Percentiles rank a stretch among this genome's conserved stretches.
Evolutionary conservation across 2,888 invertebrate genomes (phyloP).

Genomic region (Pemphredon lugubris): DNA sequence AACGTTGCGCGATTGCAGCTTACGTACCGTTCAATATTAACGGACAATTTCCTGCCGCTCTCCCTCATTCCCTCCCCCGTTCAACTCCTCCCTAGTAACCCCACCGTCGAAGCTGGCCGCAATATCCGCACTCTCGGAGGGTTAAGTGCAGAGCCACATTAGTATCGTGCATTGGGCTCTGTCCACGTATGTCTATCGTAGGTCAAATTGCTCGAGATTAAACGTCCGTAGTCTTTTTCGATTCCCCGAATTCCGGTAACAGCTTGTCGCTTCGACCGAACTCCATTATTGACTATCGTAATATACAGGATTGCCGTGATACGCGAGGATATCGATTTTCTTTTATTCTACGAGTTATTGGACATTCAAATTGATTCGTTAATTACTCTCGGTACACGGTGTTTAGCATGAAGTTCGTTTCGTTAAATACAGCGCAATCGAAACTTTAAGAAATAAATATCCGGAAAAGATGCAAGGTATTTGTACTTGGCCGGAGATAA

Average conservation of each 20-base stretch:
- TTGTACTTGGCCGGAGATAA: no score
- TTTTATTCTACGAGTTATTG: no score
- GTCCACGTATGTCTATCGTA: slow-evolving; percentile 11
- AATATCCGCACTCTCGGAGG: slow-evolving; percentile 55
- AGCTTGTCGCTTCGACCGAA: background rate
- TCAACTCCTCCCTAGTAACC: no score
- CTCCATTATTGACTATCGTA: no score
- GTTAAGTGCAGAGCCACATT: slow-evolving; percentile 47
- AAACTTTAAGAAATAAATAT: no score
- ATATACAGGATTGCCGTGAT: no score
- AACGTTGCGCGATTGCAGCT: slow-evolving; percentile 5
- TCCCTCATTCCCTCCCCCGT: no score
- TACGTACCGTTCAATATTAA: slow-evolving; percentile 44
- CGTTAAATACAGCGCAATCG: no score
- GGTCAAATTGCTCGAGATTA: slow-evolving; percentile 23
- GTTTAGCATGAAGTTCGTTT: no score
- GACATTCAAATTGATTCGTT: no score
- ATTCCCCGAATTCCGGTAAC: background rate
- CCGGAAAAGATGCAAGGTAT: no score
- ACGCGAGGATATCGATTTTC: background rate
- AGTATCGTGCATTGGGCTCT: slow-evolving; percentile 5
- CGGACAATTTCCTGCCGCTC: slow-evolving; percentile 50
- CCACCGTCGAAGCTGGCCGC: slow-evolving; percentile 33
- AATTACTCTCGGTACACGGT: no score
- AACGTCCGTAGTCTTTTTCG: slow-evolving; percentile 8